Conservation (phyloP, 2,113 vertebrate species). For the Melanerpes formicivorus region DNA sequence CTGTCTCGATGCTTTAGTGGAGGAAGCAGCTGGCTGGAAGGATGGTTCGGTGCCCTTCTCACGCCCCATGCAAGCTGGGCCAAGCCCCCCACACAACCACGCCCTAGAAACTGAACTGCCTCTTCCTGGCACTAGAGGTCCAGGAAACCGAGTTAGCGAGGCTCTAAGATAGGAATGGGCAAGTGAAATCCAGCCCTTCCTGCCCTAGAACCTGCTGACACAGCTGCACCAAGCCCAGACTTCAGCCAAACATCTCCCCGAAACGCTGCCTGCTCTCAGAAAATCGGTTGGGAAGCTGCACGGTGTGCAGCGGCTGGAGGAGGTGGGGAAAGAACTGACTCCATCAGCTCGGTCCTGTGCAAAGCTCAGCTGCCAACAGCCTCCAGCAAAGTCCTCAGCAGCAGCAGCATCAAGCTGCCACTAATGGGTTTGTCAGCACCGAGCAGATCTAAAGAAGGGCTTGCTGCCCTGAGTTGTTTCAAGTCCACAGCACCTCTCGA, state of each 20-base stretch:
- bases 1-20: slow-evolving; percentile 60
- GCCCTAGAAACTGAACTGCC: neutral
- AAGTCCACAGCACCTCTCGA: neutral
- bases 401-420: neutral
- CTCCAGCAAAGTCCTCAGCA: neutral
- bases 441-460: neutral
- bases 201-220: neutral
- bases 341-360: neutral
- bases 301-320: neutral
- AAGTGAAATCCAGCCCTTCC: slow-evolving; percentile 32
- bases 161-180: neutral
- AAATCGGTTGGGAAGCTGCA: neutral
- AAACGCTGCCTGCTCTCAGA: neutral
- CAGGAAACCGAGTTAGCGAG: slow-evolving; percentile 21
- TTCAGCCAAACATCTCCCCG: slow-evolving; percentile 18
- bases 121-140: slow-evolving; percentile 1
- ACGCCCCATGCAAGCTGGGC: neutral
- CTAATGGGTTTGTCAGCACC: slow-evolving; percentile 46
- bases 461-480: neutral
- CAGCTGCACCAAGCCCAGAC: neutral
- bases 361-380: neutral
- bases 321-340: neutral
- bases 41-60: slow-evolving; percentile 49
- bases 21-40: slow-evolving; percentile 67
- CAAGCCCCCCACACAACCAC: neutral